Evolutionary conservation across 2,888 invertebrate species (phyloP).

Genomic region (Campaea margaritaria): DNA sequence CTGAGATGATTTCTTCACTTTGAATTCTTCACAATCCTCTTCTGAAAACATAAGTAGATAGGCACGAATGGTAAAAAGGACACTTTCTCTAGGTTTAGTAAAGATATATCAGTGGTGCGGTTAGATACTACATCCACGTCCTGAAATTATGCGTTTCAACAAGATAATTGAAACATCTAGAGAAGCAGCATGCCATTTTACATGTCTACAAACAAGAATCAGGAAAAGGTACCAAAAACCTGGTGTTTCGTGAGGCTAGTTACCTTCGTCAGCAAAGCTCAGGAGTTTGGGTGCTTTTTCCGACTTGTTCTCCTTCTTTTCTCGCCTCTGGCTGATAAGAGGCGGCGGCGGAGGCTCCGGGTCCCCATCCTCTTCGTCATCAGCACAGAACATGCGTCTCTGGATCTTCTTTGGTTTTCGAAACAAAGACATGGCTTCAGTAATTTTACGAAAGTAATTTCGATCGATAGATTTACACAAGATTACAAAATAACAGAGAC

Average conservation of each 20-base stretch:
- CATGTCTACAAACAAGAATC: not conserved
- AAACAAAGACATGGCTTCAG: constrained; percentile 89
- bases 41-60: too few species aligned
- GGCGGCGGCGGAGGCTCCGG: constrained; percentile 81
- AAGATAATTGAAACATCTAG: too few species aligned
- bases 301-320: constrained; percentile 79
- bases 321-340: constrained; percentile 74
- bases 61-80: too few species aligned
- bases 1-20: constrained; percentile 97
- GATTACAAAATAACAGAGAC: not conserved
- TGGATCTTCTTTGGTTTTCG: constrained; percentile 95
- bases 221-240: not conserved
- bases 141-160: not conserved
- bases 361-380: constrained; percentile 88
- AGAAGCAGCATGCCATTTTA: too few species aligned
- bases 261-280: constrained; percentile 92
- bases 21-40: constrained; percentile 95
- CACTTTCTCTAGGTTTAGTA: not conserved
- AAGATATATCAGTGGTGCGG: too few species aligned
- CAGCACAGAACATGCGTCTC: constrained; percentile 89
- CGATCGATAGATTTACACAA: not conserved
- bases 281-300: constrained; percentile 86
- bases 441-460: not conserved
- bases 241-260: constrained; percentile 9
- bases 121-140: too few species aligned